These are phyloP conservation scores for Drosophila bocqueti DNA, from an alignment of 1,140 invertebrate species.

Conservation along the genomic window DNA sequence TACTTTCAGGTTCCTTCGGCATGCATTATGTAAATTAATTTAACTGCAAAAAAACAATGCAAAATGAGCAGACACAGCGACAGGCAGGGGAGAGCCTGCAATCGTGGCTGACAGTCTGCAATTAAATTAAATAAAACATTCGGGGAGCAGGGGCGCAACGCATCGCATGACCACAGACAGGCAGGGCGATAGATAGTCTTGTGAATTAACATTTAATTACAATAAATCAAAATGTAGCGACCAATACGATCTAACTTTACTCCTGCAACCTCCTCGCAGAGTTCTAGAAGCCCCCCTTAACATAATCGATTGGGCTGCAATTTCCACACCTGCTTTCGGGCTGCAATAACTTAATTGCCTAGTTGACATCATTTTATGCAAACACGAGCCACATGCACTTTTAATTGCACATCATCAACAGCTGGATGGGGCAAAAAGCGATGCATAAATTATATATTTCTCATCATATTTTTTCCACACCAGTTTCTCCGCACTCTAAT, in stretches of 20 bases:
- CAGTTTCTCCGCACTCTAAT: constrained; percentile 20
- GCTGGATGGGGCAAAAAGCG: constrained; percentile 15
- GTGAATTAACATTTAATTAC: constrained; percentile 61
- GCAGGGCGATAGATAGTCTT: constrained; percentile 16
- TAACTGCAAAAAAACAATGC: constrained; percentile 29
- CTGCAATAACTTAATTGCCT: constrained; percentile 47
- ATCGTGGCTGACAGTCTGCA: constrained; percentile 46
- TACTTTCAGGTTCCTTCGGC: constrained; percentile 5
- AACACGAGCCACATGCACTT: constrained; percentile 28
- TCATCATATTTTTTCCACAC: constrained; percentile 28
- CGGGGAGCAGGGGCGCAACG: neutral
- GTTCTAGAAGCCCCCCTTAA: neutral
- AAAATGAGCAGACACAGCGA: constrained; percentile 6
- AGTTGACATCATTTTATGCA: constrained; percentile 50
- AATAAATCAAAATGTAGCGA: constrained; percentile 50
- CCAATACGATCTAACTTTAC: neutral
- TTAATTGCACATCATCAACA: constrained; percentile 53
- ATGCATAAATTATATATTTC: constrained; percentile 45
- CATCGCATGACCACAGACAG: constrained; percentile 7
- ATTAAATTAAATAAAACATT: constrained; percentile 59
- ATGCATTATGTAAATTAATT: constrained; percentile 63
- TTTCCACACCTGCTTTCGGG: constrained; percentile 26
- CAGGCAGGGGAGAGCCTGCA: neutral
- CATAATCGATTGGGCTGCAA: constrained; percentile 7
- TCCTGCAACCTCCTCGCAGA: too few relatives aligned